These are phyloP conservation scores for Malurus melanocephalus DNA, from an alignment of 2,113 vertebrate species.

Conservation along the genomic window DNA sequence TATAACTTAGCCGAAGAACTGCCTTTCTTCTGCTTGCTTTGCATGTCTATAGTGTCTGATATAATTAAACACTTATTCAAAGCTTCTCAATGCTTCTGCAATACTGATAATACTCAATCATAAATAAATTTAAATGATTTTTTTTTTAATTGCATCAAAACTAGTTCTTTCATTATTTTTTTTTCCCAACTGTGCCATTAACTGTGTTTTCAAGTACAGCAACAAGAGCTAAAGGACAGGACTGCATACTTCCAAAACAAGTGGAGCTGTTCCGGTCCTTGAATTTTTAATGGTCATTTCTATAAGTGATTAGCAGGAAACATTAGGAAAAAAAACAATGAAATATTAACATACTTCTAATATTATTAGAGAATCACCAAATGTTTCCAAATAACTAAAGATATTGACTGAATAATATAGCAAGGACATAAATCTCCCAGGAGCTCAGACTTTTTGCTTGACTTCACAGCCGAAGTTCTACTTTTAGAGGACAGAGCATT, in stretches of 20 bases:
- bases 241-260: background rate
- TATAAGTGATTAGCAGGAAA: slow-evolving; percentile 3
- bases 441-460: background rate
- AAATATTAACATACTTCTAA: slow-evolving; percentile 25
- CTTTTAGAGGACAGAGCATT: background rate
- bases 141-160: background rate
- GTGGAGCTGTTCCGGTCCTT: background rate
- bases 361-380: slow-evolving; percentile 25
- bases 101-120: background rate
- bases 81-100: background rate
- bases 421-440: background rate
- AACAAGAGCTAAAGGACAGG: background rate
- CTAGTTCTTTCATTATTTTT: too few species aligned
- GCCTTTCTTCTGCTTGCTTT: slow-evolving; percentile 6
- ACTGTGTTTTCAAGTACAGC: background rate
- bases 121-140: background rate
- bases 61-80: slow-evolving; percentile 18
- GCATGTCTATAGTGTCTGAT: slow-evolving; percentile 13
- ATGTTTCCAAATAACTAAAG: slow-evolving; percentile 27
- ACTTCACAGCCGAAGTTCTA: background rate
- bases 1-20: background rate
- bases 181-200: background rate
- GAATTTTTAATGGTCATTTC: slow-evolving; percentile 26
- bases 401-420: slow-evolving; percentile 44
- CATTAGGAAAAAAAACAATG: slow-evolving; percentile 2